Base-by-base conservation (phyloP, 1,140 invertebrate genomes). In the Drosophila funebris region DNA sequence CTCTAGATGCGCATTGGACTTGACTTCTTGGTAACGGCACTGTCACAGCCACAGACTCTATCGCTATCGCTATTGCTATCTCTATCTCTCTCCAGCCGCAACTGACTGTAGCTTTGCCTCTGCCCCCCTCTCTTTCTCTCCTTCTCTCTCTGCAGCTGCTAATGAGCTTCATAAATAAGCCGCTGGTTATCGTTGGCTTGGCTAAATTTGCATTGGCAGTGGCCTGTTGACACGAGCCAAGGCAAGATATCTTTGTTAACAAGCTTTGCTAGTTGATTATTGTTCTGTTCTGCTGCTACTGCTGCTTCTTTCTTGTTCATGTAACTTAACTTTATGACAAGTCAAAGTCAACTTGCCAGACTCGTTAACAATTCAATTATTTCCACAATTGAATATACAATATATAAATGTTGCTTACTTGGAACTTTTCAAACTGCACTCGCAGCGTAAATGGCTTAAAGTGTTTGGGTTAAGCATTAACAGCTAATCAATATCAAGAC, bases 131-230 rank as follows among this genome's bases (percentile, higher is more conserved):
- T 8, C n/a, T 14, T 9, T 24, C n/a, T 11, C 20, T 37, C 22
- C 11, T 29, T n/a, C 0, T 8, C 22, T 14, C n/a, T 29, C 9
- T 50, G n/a, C n/a, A 64, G 53, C 61, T 61, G 83, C 78, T 85
- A 85, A 85, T 85, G 78, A 85, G 82, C 78, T 85, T 46, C 71
- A 85, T 85, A 85, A 85, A 85, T 73, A 82, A 75, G 71, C 71
- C 56, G 16, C 57, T 31, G 69, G 41, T 48, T 76, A 76, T 81
- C 60, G 48, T 24, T 41, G 20, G 50, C 78, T 81, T 73, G 69
- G 70, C 63, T 85, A 85, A 85, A 85, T 85, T 85, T 88, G 83
- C 83, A 88, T 88, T 88, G 53, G 43, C 63, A 50, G 52, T 52
- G 44, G 37, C 46, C 57, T 64, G 66, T 43, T 68, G 63, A 68